A percentile compares a stretch with the other conserved stretches of the same genome.
Evolutionary conservation across 2,888 invertebrate species (phyloP).

Genomic region (Sialis fuliginosa): DNA sequence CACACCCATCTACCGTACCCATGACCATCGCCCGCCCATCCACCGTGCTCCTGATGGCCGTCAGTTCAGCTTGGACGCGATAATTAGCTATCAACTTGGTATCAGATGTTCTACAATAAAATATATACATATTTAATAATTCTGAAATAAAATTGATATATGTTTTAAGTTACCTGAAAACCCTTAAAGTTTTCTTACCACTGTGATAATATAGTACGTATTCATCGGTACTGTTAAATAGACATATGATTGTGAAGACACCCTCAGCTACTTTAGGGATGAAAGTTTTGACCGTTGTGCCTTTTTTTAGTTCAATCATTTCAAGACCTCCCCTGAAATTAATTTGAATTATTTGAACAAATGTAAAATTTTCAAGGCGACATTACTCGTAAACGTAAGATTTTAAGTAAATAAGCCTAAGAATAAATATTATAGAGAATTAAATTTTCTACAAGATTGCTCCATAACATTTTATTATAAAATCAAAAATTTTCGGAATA

Average conservation of each 20-base stretch:
- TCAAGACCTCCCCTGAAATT: slow-evolving; percentile 72
- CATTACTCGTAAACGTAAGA: too few relatives aligned
- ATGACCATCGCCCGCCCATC: slow-evolving; percentile 71
- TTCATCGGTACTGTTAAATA: slow-evolving; percentile 85
- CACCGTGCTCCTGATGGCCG: slow-evolving; percentile 68
- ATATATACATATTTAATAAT: background rate
- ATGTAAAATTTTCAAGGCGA: too few relatives aligned
- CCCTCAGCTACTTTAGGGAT: slow-evolving; percentile 93
- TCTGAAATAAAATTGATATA: background rate
- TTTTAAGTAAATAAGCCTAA: too few relatives aligned
- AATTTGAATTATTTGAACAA: background rate
- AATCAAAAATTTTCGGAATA: too few relatives aligned
- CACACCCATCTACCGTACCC: slow-evolving; percentile 85
- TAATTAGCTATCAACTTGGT: slow-evolving; percentile 88
- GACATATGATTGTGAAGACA: slow-evolving; percentile 87
- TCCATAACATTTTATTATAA: too few relatives aligned
- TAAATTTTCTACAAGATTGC: too few relatives aligned
- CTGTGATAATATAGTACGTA: slow-evolving; percentile 96
- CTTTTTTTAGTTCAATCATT: slow-evolving; percentile 78
- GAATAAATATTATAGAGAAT: too few relatives aligned
- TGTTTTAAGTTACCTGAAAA: slow-evolving; percentile 50
- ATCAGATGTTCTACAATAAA: slow-evolving; percentile 56
- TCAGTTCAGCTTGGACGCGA: slow-evolving; percentile 75
- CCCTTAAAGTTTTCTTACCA: slow-evolving; percentile 81
- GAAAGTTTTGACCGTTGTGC: slow-evolving; percentile 71